Evolutionary conservation across 2,113 vertebrate genomes (phyloP).

Genomic region (Chitala chitala): DNA sequence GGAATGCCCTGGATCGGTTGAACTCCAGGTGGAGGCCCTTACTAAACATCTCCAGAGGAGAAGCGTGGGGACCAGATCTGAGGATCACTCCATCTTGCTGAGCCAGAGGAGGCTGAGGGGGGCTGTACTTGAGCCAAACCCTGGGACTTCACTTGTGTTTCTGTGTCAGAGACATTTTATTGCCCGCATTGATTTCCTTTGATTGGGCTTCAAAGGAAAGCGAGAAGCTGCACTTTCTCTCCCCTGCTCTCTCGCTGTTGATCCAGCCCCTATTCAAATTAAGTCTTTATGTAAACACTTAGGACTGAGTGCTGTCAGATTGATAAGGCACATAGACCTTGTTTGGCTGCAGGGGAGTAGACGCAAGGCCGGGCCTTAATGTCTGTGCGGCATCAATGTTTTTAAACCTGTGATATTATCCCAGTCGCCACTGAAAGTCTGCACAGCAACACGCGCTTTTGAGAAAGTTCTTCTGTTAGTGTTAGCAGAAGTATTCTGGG

Average conservation of each 20-base stretch:
- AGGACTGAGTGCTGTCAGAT: slow-evolving; percentile 30
- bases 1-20: no score
- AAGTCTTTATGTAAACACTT: slow-evolving; percentile 30
- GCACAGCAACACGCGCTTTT: slow-evolving; percentile 32
- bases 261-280: slow-evolving; percentile 29
- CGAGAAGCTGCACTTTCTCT: slow-evolving; percentile 14
- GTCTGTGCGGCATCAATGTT: slow-evolving; percentile 40
- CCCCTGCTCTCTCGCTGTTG: slow-evolving; percentile 26
- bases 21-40: neutral
- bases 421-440: slow-evolving; percentile 36
- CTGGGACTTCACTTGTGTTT: slow-evolving; percentile 21
- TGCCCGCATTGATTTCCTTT: slow-evolving; percentile 24
- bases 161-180: slow-evolving; percentile 23
- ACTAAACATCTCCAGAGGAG: neutral
- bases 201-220: slow-evolving; percentile 26
- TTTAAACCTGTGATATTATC: slow-evolving; percentile 27
- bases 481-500: slow-evolving; percentile 42
- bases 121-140: slow-evolving; percentile 14
- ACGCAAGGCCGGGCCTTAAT: slow-evolving; percentile 31
- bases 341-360: neutral
- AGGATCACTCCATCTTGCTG: slow-evolving; percentile 1
- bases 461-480: slow-evolving; percentile 43
- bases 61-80: neutral
- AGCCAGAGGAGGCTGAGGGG: slow-evolving; percentile 4
- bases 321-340: slow-evolving; percentile 35